phyloP scores from a whole-genome alignment of 2,113 vertebrate species.

The Amblyopsis rosae region DNA sequence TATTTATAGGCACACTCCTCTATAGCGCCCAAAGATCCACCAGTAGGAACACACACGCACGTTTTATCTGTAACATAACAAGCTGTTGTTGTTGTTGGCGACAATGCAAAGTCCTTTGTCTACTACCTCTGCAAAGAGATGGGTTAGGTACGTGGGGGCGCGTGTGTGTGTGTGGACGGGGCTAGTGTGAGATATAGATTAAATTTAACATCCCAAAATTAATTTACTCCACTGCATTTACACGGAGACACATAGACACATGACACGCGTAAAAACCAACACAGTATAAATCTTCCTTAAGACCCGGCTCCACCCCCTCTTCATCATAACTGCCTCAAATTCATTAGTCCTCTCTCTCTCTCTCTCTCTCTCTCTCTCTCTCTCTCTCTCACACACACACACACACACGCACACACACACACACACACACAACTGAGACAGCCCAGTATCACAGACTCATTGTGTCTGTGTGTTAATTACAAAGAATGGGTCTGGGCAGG shows the following conservation, averaged over 20 bases:
- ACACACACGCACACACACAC: slow-evolving; percentile 29
- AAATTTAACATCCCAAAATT: slow-evolving; percentile 72
- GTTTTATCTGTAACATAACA: slow-evolving; percentile 7
- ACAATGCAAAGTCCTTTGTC: slow-evolving; percentile 47
- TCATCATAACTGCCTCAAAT: slow-evolving; percentile 63
- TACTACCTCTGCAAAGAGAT: slow-evolving; percentile 49
- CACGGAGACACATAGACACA: slow-evolving; percentile 14
- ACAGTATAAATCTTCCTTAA: slow-evolving; percentile 67
- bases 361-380: not conserved
- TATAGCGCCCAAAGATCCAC: too few relatives aligned
- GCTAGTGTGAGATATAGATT: slow-evolving; percentile 60
- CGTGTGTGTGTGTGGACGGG: slow-evolving; percentile 14
- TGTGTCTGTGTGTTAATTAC: slow-evolving; percentile 76
- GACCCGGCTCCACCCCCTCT: slow-evolving; percentile 60
- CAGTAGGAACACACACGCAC: not conserved
- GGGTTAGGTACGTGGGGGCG: slow-evolving; percentile 23
- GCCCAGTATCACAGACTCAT: slow-evolving; percentile 42
- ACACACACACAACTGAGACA: slow-evolving; percentile 11
- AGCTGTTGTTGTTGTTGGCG: slow-evolving; percentile 31
- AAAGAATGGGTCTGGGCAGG: slow-evolving; percentile 72
- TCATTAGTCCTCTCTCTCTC: slow-evolving; percentile 42
- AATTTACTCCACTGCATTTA: slow-evolving; percentile 60
- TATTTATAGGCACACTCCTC: too few relatives aligned
- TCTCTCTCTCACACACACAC: not conserved
- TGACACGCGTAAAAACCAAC: slow-evolving; percentile 12